Percentiles rank a stretch among this genome's conserved stretches.
These are phyloP conservation scores for Hemibagrus guttatus DNA, from an alignment of 2,797 vertebrate species.

Conservation along the genomic window DNA sequence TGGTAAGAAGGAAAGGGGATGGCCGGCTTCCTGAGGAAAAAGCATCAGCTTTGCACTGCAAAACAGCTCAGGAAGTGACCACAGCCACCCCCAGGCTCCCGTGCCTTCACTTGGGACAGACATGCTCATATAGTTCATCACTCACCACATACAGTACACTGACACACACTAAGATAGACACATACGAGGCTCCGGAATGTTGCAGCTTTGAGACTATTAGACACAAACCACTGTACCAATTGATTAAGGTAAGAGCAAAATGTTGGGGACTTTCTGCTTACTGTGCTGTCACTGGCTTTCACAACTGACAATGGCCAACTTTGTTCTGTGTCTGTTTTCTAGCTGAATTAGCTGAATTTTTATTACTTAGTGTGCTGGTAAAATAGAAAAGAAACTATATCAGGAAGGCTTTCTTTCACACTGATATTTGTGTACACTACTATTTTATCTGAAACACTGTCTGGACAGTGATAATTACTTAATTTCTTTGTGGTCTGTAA, in stretches of 20 bases:
- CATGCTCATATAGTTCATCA: constrained; percentile 34
- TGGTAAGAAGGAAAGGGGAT: constrained; percentile 63
- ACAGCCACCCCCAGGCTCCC: constrained; percentile 52
- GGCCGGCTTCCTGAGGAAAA: constrained; percentile 68
- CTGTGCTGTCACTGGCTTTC: not conserved
- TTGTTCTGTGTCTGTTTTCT: not conserved
- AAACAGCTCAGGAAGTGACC: constrained; percentile 64
- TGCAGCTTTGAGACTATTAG: constrained; percentile 50
- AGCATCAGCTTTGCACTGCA: constrained; percentile 63
- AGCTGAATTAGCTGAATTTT: not conserved
- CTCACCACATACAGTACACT: constrained; percentile 36
- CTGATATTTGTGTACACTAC: not conserved
- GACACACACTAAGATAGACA: constrained; percentile 23
- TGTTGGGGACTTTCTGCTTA: constrained; percentile 6
- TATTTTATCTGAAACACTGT: not conserved
- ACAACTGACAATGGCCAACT: not conserved
- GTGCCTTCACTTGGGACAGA: constrained; percentile 38
- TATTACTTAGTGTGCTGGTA: not conserved
- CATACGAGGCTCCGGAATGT: constrained; percentile 54
- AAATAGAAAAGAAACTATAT: not conserved
- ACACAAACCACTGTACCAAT: constrained; percentile 40
- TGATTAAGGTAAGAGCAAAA: constrained; percentile 57
- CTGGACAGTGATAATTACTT: not conserved
- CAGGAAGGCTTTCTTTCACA: not conserved
- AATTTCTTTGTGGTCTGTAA: not conserved